Evolutionary conservation across 2,888 invertebrate genomes (phyloP).

Genomic region (Aporophyla nigra): DNA sequence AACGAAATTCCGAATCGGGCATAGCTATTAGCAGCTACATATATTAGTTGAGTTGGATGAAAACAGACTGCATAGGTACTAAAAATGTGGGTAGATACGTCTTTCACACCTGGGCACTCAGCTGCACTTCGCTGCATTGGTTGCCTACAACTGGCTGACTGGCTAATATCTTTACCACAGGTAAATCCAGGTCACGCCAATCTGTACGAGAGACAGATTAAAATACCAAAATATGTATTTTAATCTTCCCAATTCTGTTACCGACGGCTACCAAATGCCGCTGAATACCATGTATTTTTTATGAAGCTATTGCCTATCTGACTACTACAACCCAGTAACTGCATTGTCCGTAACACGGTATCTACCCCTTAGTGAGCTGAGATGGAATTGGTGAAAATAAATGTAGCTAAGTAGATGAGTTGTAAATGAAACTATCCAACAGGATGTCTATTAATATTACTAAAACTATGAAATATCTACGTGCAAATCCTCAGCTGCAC

Average conservation of each 20-base stretch:
- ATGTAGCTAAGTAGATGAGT: not conserved
- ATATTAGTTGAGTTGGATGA: not conserved
- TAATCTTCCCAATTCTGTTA: not conserved
- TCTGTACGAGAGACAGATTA: not conserved
- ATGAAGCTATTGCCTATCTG: not conserved
- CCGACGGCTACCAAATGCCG: too few species aligned
- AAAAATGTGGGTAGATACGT: too few species aligned
- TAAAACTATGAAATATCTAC: constrained; percentile 5
- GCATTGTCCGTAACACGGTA: not conserved
- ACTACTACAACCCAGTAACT: not conserved
- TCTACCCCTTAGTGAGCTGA: too few species aligned
- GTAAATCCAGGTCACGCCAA: not conserved
- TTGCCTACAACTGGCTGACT: too few species aligned
- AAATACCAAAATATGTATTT: too few species aligned
- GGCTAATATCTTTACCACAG: too few species aligned
- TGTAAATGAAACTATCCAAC: not conserved
- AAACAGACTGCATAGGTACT: not conserved
- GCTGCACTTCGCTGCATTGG: not conserved
- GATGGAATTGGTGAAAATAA: too few species aligned
- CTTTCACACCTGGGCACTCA: too few species aligned
- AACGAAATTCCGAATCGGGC: not conserved
- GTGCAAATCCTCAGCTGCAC: constrained; percentile 12
- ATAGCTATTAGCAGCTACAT: not conserved
- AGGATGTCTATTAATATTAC: not conserved
- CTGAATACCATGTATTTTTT: not conserved